phyloP scores from a whole-genome alignment of 2,113 vertebrate species.

The Onychostoma macrolepis region DNA sequence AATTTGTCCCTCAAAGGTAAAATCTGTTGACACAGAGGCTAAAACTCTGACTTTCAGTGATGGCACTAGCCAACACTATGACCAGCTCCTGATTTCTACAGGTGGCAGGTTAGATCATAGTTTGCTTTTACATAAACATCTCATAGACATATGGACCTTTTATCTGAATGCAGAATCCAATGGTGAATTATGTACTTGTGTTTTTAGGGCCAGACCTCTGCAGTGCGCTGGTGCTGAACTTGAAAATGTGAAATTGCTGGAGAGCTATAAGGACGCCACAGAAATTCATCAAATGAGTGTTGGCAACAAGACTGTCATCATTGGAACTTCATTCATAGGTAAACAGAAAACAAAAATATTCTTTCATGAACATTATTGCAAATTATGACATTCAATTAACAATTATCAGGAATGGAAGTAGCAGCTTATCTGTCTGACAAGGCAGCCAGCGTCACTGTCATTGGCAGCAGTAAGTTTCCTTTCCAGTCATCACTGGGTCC shows the following conservation, averaged over 20 bases:
- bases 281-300: constrained; percentile 76
- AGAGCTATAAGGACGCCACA: constrained; percentile 78
- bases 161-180: not conserved
- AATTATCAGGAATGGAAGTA: constrained; percentile 85
- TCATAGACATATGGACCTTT: not conserved
- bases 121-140: not conserved
- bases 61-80: constrained; percentile 74
- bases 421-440: constrained; percentile 82
- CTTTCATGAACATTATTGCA: not conserved
- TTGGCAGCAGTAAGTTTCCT: constrained; percentile 76
- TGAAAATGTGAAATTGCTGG: constrained; percentile 75
- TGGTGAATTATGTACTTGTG: not conserved
- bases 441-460: constrained; percentile 76
- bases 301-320: constrained; percentile 72
- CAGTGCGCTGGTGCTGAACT: constrained; percentile 79
- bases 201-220: constrained; percentile 74
- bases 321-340: constrained; percentile 90
- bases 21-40: constrained; percentile 70
- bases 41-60: constrained; percentile 76
- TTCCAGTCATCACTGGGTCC: constrained; percentile 77
- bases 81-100: constrained; percentile 83
- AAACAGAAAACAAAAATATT: not conserved
- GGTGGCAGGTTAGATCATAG: constrained; percentile 78
- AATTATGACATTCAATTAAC: not conserved
- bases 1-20: constrained; percentile 70